These are phyloP conservation scores for Cepaea hortensis DNA, from an alignment of 2,888 invertebrate genomes.

Conservation along the genomic window DNA sequence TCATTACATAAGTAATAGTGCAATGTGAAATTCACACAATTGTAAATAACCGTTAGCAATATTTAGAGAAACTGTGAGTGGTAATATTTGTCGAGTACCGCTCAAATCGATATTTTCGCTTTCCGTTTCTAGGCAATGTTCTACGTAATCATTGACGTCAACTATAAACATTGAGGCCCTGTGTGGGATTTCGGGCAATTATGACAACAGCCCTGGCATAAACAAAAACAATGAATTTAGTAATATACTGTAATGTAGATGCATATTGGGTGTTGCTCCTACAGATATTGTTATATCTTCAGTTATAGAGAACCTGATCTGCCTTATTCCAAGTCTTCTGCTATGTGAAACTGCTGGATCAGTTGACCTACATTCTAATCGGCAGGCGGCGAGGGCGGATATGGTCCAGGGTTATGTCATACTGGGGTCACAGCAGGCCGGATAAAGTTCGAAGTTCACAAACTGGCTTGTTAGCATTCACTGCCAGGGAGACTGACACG, in stretches of 20 bases:
- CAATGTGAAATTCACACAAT: too few relatives aligned
- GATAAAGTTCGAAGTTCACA: constrained; percentile 10
- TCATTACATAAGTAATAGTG: too few relatives aligned
- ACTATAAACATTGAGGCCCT: constrained; percentile 14
- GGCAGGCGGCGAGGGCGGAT: constrained; percentile 47
- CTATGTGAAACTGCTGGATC: not conserved
- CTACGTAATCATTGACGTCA: constrained; percentile 44
- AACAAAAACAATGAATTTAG: too few relatives aligned
- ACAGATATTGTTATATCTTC: too few relatives aligned
- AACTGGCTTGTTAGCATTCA: not conserved
- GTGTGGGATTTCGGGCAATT: not conserved
- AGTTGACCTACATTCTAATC: constrained; percentile 45
- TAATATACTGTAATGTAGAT: too few relatives aligned
- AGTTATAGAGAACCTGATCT: too few relatives aligned
- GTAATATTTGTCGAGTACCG: not conserved
- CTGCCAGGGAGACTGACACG: not conserved
- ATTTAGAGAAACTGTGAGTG: not conserved
- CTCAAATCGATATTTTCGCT: constrained; percentile 30
- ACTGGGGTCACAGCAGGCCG: constrained; percentile 3
- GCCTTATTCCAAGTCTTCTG: too few relatives aligned
- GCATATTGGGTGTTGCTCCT: too few relatives aligned
- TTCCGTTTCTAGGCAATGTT: constrained; percentile 38
- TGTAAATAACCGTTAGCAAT: not conserved
- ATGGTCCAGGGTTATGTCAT: constrained; percentile 41
- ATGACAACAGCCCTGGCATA: too few relatives aligned